Evolutionary conservation across 92 coral and sea anemone genomes (phyloP), one percentile per base, ranked within the genome.

Genomic region (Muricea muricata): DNA sequence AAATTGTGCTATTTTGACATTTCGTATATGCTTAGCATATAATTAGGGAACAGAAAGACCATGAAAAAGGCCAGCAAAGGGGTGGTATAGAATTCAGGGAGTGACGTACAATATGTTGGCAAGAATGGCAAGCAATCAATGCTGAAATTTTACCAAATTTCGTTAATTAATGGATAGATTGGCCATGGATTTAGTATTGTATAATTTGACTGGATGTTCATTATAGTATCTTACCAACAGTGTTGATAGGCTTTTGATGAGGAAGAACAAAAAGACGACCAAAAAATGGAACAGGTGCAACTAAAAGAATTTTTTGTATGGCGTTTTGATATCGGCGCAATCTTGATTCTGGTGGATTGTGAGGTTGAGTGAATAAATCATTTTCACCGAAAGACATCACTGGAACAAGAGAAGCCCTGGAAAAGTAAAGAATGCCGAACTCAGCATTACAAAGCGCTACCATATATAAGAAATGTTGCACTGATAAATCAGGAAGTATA

Each of bases 321-420:
- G 71, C 93, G 76, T 84, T 83, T 83, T 97, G 99, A 52, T 90
- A 60, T 55, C 58, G 73, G 56, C 98, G 91, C 31, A 97, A 90
- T 74, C 85, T 86, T 48, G 99, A 97, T 4, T 97, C 99, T 34
- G 91, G 90, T 14, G 98, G 98, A 68, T 97, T 97, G 47, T 73
- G 84, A 25, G 93, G 89, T 91, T 97, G 99, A 47, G 88, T 58
- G 30, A 88, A 97, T 55, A 97, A 65, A 58, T 97, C 97, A 97
- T 97, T 97, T 61, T 97, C 99, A 32, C 99, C 99, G 92, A 97
- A 97, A 6, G 98, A 94, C 85, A 94, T 94, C 39, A 97, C 94
- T 21, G 99, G 99, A 55, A 97, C 99, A 70, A 97, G 91, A 8
- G 97, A 89, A 29, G 99, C 98, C 12, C 99, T 97, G 88, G 2